Base-by-base conservation (phyloP, 2,888 invertebrate species). In the Autographa pulchrina region DNA sequence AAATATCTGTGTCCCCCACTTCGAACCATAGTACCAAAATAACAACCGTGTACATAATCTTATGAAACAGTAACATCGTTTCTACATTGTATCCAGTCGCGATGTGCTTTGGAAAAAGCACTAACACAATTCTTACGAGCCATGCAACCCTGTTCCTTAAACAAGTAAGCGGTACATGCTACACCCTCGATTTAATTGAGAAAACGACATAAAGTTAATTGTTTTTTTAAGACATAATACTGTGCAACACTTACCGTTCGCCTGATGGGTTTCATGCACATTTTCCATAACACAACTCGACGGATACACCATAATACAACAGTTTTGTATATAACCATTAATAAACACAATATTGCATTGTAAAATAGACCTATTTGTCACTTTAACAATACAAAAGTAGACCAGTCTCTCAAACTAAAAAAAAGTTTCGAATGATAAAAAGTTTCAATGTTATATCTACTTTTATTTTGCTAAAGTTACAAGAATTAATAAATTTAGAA, bases 221-320 rank as follows among this genome's bases (percentile, higher is more conserved):
- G 70, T 72, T 78, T 85, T n/a, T 78, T 77, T 79, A 76, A 80
- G 86, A 80, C 74, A 88, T 87, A 67, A 68, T 70, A 61, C 72
- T 60, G 68, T 90, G 88, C 88, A 85, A 90, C 86, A 94, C 93
- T 94, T 92, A 93, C 93, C 93, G 85, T 84, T 74, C 32, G 14
- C 59, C 64, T 83, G 80, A 84, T 86, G 86, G 85, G 85, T 85
- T 78, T 82, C 94, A 94, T 94, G 94, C 94, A 88, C 85, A 92
- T 92, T 94, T 94, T 94, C 95, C 95, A 92, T 88, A 92, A 92
- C 94, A 95, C 94, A 93, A 87, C 89, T 92, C 90, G 90, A 87
- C 91, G 92, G 92, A 93, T 93, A 93, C 89, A 91, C 90, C 91
- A 89, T 88, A 89, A 87, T 91, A 92, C 89, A 92, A 90, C 86